A percentile compares a stretch with the other conserved stretches of the same genome.
Conservation (phyloP, 2,113 vertebrate species). For the Neodontobutis hainanensis region DNA sequence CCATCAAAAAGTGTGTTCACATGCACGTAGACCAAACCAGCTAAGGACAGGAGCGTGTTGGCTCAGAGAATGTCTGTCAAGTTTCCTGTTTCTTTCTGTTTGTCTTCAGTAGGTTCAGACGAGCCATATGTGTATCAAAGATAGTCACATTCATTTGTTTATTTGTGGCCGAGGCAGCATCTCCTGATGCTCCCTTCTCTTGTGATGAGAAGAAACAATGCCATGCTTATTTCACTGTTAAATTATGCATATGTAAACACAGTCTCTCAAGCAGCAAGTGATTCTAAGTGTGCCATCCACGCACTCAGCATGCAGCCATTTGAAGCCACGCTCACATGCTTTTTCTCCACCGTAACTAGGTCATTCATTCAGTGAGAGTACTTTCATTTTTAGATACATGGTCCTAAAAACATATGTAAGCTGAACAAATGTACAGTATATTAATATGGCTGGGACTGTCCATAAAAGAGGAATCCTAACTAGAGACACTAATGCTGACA, state of each 20-base stretch:
- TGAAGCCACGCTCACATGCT: conserved; percentile 11
- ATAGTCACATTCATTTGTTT: conserved; percentile 15
- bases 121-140: neutral
- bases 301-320: conserved; percentile 5
- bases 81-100: conserved; percentile 49
- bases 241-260: conserved; percentile 52
- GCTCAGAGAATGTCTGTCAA: conserved; percentile 41
- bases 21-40: neutral
- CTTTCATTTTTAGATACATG: neutral
- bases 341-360: conserved; percentile 38
- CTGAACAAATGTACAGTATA: no score
- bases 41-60: conserved; percentile 11
- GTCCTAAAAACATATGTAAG: no score
- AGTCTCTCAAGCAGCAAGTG: neutral
- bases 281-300: conserved; percentile 3
- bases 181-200: conserved; percentile 12
- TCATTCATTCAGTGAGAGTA: conserved; percentile 44
- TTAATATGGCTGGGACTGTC: no score
- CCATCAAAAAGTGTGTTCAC: neutral
- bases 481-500: no score
- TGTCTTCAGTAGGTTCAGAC: conserved; percentile 23
- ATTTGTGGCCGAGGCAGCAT: conserved; percentile 11
- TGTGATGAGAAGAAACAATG: conserved; percentile 33
- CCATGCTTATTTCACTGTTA: conserved; percentile 43
- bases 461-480: no score